These are phyloP conservation scores for Schizopygopsis pylzovi DNA, from an alignment of 2,797 vertebrate species.

Conservation along the genomic window DNA sequence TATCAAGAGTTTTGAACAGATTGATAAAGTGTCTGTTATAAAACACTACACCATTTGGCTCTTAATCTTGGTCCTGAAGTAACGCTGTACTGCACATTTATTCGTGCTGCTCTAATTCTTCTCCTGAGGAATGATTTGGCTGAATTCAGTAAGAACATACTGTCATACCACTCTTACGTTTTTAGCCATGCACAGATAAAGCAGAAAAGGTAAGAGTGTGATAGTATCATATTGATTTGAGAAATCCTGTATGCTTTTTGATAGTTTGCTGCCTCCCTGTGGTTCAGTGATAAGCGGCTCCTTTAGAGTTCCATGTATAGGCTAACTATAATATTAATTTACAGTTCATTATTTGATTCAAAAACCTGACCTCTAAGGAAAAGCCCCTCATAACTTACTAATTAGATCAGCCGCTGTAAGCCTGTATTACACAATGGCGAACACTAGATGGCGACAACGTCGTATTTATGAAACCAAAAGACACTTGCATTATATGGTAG, in stretches of 20 bases:
- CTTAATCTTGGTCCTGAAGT: too few species aligned
- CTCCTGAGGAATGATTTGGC: background rate
- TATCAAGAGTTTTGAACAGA: background rate
- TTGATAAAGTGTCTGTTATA: background rate
- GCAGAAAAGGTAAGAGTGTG: background rate
- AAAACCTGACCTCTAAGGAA: background rate
- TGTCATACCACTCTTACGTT: background rate
- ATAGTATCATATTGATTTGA: background rate
- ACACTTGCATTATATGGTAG: background rate
- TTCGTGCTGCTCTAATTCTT: background rate
- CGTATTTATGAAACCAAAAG: background rate
- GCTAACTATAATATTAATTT: background rate
- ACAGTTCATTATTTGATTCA: background rate
- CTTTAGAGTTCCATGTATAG: background rate
- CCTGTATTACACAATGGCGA: background rate
- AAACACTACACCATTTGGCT: background rate
- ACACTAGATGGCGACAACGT: constrained; percentile 45
- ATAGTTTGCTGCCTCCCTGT: constrained; percentile 38
- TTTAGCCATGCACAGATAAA: background rate
- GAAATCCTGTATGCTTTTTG: background rate
- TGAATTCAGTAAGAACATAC: background rate
- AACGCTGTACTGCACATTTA: background rate
- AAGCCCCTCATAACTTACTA: background rate
- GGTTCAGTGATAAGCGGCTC: background rate
- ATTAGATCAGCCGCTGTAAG: background rate